phyloP scores from a whole-genome alignment of 2,113 vertebrate genomes.

The Amphilophus citrinellus region DNA sequence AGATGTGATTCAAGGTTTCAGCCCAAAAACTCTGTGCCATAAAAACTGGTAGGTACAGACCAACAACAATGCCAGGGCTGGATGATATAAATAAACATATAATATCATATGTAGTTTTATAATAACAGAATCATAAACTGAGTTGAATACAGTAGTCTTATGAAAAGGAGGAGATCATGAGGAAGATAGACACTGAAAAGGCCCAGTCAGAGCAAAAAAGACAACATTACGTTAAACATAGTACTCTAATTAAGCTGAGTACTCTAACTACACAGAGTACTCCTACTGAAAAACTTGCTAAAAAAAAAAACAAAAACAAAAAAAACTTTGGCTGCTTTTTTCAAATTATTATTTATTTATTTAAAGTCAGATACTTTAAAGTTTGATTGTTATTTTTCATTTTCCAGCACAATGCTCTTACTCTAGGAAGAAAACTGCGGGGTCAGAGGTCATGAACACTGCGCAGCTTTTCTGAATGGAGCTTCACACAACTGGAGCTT shows the following conservation, averaged over 20 bases:
- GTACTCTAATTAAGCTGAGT: neutral
- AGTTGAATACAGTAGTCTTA: neutral
- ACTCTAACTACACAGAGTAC: too few relatives aligned
- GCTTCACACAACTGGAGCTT: neutral
- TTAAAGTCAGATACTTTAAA: neutral
- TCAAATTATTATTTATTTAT: neutral
- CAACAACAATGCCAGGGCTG: neutral
- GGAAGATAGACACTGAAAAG: neutral
- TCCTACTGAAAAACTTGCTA: neutral
- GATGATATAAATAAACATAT: neutral
- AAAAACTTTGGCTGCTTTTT: too few relatives aligned
- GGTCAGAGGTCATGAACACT: neutral
- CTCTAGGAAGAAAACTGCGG: neutral
- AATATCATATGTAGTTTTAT: neutral
- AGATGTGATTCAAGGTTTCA: neutral
- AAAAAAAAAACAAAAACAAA: too few relatives aligned
- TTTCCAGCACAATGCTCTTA: neutral
- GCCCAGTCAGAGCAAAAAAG: fast-evolving
- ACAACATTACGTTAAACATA: neutral
- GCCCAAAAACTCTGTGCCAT: too few relatives aligned
- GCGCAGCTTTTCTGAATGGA: neutral
- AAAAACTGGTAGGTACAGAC: too few relatives aligned
- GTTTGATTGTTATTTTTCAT: neutral
- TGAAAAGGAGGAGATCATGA: neutral
- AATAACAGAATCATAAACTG: neutral